Evolutionary conservation across 2,113 vertebrate species (phyloP).

Genomic region (Noctilio leporinus): DNA sequence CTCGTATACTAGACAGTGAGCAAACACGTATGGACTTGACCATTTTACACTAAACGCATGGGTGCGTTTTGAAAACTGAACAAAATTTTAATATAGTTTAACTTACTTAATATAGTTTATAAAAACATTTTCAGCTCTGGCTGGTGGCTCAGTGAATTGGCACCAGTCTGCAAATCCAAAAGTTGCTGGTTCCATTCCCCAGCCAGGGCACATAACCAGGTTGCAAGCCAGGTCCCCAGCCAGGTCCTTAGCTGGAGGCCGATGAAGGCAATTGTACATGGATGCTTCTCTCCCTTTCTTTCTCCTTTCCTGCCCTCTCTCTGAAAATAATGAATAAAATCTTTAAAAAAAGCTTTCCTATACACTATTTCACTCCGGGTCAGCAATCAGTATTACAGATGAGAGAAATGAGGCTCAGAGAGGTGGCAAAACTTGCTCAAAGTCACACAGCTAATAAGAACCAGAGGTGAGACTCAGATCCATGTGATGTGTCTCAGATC

Average conservation of each 20-base stretch:
- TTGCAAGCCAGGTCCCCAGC: too few relatives aligned
- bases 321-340: too few relatives aligned
- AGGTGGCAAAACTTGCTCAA: neutral
- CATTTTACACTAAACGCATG: neutral
- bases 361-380: neutral
- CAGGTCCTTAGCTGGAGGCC: too few relatives aligned
- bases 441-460: conserved; percentile 11
- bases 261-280: too few relatives aligned
- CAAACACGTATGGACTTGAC: neutral
- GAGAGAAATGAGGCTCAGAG: neutral
- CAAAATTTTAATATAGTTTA: conserved; percentile 18
- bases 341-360: too few relatives aligned
- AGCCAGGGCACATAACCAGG: too few relatives aligned
- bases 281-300: too few relatives aligned
- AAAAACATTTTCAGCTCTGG: conserved; percentile 19
- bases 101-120: neutral
- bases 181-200: too few relatives aligned
- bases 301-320: too few relatives aligned
- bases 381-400: neutral
- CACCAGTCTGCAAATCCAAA: too few relatives aligned
- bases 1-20: neutral
- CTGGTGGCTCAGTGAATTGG: too few relatives aligned
- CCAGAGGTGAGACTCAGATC: neutral
- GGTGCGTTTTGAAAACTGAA: neutral
- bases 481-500: neutral